These are phyloP conservation scores for Cryptocheilus praepositus DNA, from an alignment of 2,888 invertebrate genomes.

Conservation along the genomic window DNA sequence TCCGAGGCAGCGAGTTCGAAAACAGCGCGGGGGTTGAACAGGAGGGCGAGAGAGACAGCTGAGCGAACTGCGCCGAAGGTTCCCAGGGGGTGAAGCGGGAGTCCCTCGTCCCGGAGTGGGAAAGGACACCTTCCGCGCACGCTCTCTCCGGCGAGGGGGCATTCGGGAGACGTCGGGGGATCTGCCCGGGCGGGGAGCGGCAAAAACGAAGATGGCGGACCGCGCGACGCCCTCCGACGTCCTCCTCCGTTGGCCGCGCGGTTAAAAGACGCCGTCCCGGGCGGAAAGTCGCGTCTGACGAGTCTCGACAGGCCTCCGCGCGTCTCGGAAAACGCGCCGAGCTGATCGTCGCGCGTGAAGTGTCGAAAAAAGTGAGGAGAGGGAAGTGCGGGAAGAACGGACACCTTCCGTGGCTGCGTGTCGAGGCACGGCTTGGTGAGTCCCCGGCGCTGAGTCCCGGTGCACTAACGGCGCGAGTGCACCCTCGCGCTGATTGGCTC, in stretches of 20 bases:
- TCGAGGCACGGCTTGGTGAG: too few relatives aligned
- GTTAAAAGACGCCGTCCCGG: too few relatives aligned
- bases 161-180: slow-evolving; percentile 23
- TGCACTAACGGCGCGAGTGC: background rate
- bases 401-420: too few relatives aligned
- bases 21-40: background rate
- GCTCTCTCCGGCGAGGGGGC: slow-evolving; percentile 5
- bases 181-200: slow-evolving; percentile 17
- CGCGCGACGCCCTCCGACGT: slow-evolving; percentile 7
- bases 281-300: too few relatives aligned
- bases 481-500: background rate
- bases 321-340: too few relatives aligned
- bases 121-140: slow-evolving; percentile 1
- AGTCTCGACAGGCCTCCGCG: too few relatives aligned
- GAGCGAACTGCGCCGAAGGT: background rate
- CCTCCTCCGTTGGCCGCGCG: too few relatives aligned
- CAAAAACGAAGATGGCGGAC: slow-evolving; percentile 9
- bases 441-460: background rate
- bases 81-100: background rate
- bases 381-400: too few relatives aligned
- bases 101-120: background rate
- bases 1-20: background rate
- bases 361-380: too few relatives aligned
- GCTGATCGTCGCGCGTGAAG: too few relatives aligned
- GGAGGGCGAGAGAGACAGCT: background rate